These are phyloP conservation scores for Ciconia boyciana DNA, from an alignment of 2,113 vertebrate genomes.

Conservation along the genomic window DNA sequence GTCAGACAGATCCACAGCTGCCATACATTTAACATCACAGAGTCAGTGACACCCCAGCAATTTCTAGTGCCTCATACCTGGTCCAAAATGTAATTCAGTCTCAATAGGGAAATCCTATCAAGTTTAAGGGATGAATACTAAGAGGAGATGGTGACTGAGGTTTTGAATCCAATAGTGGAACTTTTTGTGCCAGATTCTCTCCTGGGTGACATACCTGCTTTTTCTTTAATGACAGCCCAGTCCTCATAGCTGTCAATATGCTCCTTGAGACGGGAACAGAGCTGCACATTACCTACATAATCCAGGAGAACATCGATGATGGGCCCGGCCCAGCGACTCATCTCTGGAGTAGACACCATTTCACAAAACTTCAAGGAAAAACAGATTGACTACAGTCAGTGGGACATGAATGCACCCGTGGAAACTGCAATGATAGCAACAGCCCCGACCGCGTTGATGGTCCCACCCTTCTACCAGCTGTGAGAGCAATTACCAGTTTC, in stretches of 20 bases:
- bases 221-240: constrained; percentile 85
- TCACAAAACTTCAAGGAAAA: constrained; percentile 87
- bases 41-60: background rate
- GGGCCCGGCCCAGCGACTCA: constrained; percentile 85
- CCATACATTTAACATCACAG: background rate
- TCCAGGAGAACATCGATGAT: constrained; percentile 91
- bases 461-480: background rate
- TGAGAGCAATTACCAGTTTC: background rate
- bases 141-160: background rate
- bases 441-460: background rate
- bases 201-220: constrained; percentile 78
- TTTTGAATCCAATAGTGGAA: background rate
- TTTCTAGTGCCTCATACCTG: background rate
- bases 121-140: background rate
- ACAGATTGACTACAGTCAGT: background rate
- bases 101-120: background rate
- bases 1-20: background rate
- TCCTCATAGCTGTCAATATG: constrained; percentile 87
- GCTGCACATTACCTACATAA: constrained; percentile 86
- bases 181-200: background rate
- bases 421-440: background rate
- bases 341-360: constrained; percentile 83
- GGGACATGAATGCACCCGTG: background rate
- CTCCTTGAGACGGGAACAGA: constrained; percentile 86
- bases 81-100: background rate